A percentile compares a stretch with the other conserved stretches of the same genome.
Evolutionary conservation across 2,888 invertebrate species (phyloP).

Genomic region (Rhogogaster chlorosoma): DNA sequence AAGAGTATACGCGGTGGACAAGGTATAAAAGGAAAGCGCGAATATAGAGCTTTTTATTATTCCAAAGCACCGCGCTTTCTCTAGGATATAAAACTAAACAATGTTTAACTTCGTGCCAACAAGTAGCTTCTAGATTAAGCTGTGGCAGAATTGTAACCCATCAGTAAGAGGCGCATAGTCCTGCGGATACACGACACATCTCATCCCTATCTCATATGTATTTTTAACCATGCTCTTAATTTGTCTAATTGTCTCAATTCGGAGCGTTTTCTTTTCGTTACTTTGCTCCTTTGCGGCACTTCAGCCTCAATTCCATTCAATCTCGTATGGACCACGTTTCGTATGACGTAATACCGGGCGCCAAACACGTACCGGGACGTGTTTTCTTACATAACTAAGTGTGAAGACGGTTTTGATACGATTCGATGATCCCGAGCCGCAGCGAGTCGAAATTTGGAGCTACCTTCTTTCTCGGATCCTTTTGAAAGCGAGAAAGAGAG

Average conservation of each 20-base stretch:
- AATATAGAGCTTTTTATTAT: slow-evolving; percentile 43
- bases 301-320: slow-evolving; percentile 43
- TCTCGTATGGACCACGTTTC: slow-evolving; percentile 8
- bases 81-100: slow-evolving; percentile 31
- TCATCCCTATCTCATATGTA: background rate
- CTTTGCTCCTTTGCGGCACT: slow-evolving; percentile 32
- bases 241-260: slow-evolving; percentile 66
- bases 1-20: background rate
- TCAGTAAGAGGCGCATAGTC: background rate
- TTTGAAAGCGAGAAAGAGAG: background rate
- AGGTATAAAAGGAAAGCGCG: slow-evolving; percentile 8
- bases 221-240: slow-evolving; percentile 59
- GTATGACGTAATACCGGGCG: background rate
- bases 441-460: background rate
- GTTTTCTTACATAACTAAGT: background rate
- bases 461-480: background rate
- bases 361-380: background rate
- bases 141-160: background rate
- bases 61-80: slow-evolving; percentile 17
- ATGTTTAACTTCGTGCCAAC: slow-evolving; percentile 32
- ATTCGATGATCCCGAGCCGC: background rate
- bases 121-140: background rate
- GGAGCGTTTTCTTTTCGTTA: slow-evolving; percentile 39
- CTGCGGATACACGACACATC: background rate
- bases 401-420: background rate